phyloP scores from a whole-genome alignment of 2,888 invertebrate species.

The Lamproptera curius region DNA sequence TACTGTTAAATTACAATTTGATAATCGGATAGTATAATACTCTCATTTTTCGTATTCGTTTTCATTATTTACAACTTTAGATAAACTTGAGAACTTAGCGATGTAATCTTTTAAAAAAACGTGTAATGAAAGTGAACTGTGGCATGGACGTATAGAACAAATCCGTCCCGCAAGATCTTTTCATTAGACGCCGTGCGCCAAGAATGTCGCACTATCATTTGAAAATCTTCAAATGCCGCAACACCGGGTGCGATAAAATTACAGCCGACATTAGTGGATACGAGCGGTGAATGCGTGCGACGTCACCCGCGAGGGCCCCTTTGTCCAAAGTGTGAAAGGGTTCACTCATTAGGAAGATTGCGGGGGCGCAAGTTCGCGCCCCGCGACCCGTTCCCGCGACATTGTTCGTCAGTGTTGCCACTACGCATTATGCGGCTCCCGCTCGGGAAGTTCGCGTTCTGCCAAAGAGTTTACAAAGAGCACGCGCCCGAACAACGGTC shows the following conservation, averaged over 20 bases:
- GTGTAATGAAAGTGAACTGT: too few relatives aligned
- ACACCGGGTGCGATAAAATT: conserved; percentile 30
- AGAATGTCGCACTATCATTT: neutral
- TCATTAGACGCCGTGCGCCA: too few relatives aligned
- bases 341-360: conserved; percentile 78
- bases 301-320: conserved; percentile 71
- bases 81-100: too few relatives aligned
- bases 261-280: conserved; percentile 47
- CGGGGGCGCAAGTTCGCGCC: conserved; percentile 65
- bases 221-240: neutral
- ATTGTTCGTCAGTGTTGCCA: conserved; percentile 54
- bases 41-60: too few relatives aligned
- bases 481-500: conserved; percentile 53
- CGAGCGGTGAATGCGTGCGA: conserved; percentile 63
- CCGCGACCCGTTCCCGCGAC: conserved; percentile 45
- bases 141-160: too few relatives aligned
- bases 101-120: too few relatives aligned
- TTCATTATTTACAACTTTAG: too few relatives aligned
- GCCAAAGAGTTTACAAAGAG: conserved; percentile 58
- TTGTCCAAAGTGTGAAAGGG: conserved; percentile 74
- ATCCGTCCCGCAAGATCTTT: too few relatives aligned
- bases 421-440: conserved; percentile 43
- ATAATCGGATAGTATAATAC: too few relatives aligned
- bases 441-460: conserved; percentile 60
- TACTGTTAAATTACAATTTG: too few relatives aligned